A percentile compares a stretch with the other conserved stretches of the same genome.
phyloP scores from a whole-genome alignment of 1,140 invertebrate genomes.

The Diorhabda sublineata region DNA sequence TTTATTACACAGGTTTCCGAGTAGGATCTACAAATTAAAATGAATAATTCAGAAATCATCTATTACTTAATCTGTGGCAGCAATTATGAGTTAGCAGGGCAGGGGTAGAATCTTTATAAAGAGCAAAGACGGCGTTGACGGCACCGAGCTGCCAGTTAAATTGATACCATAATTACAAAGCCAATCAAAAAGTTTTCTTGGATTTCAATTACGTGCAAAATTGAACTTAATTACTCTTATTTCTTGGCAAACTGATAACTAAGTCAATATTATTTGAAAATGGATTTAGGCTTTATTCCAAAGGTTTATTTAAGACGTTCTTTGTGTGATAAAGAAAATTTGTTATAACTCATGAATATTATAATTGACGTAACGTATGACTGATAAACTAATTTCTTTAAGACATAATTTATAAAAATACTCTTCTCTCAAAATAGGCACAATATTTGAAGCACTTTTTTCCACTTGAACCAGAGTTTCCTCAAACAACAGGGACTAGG shows the following conservation, averaged over 20 bases:
- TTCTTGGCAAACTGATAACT: constrained; percentile 32
- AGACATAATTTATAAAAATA: too few species aligned
- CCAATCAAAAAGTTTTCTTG: constrained; percentile 40
- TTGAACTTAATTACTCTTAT: constrained; percentile 37
- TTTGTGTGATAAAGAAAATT: too few species aligned
- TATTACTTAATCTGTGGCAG: constrained; percentile 42
- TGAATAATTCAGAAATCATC: constrained; percentile 45
- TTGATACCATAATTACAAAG: constrained; percentile 45
- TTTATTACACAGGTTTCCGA: constrained; percentile 29
- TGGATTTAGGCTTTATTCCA: constrained; percentile 9
- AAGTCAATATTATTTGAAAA: constrained; percentile 31
- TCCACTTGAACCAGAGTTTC: too few species aligned
- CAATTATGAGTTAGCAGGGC: constrained; percentile 36
- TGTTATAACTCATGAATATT: too few species aligned
- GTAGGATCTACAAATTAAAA: constrained; percentile 40
- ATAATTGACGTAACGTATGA: too few species aligned
- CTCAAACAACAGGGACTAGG: too few species aligned
- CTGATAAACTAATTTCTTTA: too few species aligned
- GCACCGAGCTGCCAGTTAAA: constrained; percentile 41
- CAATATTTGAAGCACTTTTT: too few species aligned
- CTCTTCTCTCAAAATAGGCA: too few species aligned
- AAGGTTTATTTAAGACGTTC: constrained; percentile 1
- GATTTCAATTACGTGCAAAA: constrained; percentile 40
- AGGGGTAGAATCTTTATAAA: constrained; percentile 40
- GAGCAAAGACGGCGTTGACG: constrained; percentile 24